Evolutionary conservation across 2,113 vertebrate genomes (phyloP).

Genomic region (Neopipo cinnamomea): DNA sequence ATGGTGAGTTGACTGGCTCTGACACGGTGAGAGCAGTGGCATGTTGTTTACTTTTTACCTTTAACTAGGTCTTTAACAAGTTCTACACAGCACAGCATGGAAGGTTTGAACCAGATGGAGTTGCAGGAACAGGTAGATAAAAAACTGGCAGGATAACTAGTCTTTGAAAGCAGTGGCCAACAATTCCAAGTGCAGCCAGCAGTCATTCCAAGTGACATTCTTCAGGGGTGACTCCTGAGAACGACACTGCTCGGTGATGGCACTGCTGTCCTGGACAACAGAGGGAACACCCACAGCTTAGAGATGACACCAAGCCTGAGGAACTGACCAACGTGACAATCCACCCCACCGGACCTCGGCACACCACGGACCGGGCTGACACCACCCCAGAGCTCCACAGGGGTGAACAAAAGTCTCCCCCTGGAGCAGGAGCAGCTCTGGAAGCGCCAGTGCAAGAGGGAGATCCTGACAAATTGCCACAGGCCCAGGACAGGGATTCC

Average conservation of each 20-base stretch:
- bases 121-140: background rate
- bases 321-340: background rate
- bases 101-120: background rate
- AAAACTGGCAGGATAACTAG: background rate
- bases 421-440: background rate
- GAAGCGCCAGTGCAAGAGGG: background rate
- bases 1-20: background rate
- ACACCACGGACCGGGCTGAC: background rate
- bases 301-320: background rate
- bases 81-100: background rate
- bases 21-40: background rate
- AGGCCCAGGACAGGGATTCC: background rate
- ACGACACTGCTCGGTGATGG: background rate
- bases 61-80: background rate
- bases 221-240: background rate
- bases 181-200: background rate
- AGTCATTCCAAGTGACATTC: background rate
- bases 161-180: background rate
- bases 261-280: background rate
- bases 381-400: background rate
- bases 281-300: background rate
- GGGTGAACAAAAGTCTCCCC: background rate
- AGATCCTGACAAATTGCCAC: background rate
- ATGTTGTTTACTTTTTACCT: background rate
- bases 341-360: background rate